Conservation (phyloP, 2,888 invertebrate genomes). For the Orchesella flavescens region DNA sequence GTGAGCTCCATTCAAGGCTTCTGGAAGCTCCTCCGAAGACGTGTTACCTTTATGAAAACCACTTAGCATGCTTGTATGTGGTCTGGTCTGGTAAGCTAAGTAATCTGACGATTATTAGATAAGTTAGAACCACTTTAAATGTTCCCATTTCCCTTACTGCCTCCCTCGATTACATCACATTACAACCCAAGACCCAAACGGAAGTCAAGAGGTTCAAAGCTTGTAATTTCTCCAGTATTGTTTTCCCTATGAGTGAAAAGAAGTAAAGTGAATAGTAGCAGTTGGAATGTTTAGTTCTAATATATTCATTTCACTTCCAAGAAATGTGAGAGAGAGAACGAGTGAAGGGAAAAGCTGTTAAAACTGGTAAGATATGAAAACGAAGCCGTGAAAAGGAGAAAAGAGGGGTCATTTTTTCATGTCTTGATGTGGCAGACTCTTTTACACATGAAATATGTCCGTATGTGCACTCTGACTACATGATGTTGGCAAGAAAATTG, state of each 20-base stretch:
- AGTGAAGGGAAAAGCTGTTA: constrained; percentile 23
- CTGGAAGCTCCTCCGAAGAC: too few relatives aligned
- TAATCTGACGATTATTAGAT: constrained; percentile 36
- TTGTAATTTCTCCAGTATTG: too few relatives aligned
- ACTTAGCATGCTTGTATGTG: neutral
- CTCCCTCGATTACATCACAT: constrained; percentile 31
- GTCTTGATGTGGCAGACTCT: constrained; percentile 65
- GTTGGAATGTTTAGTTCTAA: too few relatives aligned
- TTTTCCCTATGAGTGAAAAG: too few relatives aligned
- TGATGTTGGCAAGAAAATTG: constrained; percentile 71
- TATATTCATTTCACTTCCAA: neutral
- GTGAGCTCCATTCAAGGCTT: too few relatives aligned
- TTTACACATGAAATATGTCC: constrained; percentile 72
- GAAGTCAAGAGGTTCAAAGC: too few relatives aligned
- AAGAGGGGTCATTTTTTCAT: constrained; percentile 68
- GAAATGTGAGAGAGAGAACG: neutral
- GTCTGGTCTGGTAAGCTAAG: neutral
- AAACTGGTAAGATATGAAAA: constrained; percentile 31
- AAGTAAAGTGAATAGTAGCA: too few relatives aligned
- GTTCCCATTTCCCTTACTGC: constrained; percentile 30
- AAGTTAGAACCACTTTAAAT: neutral
- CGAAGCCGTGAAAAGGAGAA: constrained; percentile 33
- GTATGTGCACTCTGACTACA: constrained; percentile 69
- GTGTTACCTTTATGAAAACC: neutral
- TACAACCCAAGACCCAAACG: too few relatives aligned